A percentile compares a stretch with the other conserved stretches of the same genome.
Conservation (phyloP, 2,797 vertebrate species). For the Steatocranus sp. region DNA sequence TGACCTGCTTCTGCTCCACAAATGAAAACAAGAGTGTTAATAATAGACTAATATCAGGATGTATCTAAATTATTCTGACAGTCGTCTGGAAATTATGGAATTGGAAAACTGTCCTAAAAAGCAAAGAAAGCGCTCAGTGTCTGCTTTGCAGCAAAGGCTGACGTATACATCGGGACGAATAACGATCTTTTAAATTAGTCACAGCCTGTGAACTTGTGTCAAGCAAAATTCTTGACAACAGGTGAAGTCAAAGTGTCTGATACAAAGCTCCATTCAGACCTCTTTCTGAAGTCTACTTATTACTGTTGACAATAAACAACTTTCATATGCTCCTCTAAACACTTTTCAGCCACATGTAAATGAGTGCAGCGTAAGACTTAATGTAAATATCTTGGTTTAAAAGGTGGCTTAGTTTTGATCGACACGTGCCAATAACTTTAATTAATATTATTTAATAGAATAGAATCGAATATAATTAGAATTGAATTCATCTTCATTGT, state of each 20-base stretch:
- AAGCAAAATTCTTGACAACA: background rate
- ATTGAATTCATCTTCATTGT: background rate
- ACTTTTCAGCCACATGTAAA: background rate
- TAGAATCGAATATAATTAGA: background rate
- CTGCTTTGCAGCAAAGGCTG: background rate
- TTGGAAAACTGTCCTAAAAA: background rate
- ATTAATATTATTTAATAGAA: background rate
- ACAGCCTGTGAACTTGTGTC: background rate
- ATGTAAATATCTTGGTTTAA: background rate
- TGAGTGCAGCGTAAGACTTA: accelerated
- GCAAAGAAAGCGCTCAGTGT: background rate
- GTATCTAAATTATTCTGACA: background rate
- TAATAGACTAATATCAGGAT: background rate
- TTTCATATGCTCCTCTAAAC: background rate
- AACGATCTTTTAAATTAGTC: background rate
- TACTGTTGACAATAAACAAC: background rate
- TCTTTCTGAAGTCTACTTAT: background rate
- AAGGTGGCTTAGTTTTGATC: background rate
- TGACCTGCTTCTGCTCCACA: background rate
- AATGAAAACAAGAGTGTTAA: background rate
- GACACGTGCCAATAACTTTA: background rate
- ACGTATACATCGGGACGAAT: background rate
- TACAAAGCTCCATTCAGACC: background rate
- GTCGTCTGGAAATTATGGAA: background rate
- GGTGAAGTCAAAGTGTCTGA: background rate